Base-by-base conservation (phyloP, 2,888 invertebrate genomes). In the Ecdyonurus torrentis region DNA sequence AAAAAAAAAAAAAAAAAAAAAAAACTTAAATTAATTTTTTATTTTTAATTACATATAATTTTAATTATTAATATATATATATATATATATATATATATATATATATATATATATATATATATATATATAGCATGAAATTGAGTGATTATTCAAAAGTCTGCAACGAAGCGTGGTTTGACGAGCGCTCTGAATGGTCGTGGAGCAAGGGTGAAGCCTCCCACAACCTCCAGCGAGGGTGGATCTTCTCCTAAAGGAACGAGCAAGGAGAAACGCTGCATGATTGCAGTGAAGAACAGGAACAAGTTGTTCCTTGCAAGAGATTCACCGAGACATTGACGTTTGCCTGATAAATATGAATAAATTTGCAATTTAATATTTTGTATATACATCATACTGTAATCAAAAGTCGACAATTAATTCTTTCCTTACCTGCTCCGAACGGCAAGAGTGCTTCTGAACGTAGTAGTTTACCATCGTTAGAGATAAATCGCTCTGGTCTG, bases 251-350 rank as follows among this genome's bases (percentile, higher is more conserved):
- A 74, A 0, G 79, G 78, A 23, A 78, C 71, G 59, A 73, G 69
- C 19, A 85, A 69, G 20, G 73, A 70, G 70, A 77, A 85, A 62
- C 76, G 77, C 68, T 83, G 79, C 68, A 86, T 72, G 25, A 86
- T 76, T 52, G 81, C 80, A 0, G 78, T 76, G 63, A 85, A 81
- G 67, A 84, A 78, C 59, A 83, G 73, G 70, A 84, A 86, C 5
- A 85, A 71, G 65, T 82, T 81, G 1, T 79, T 77, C 64, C 77
- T 78, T 0, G 85, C 86, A 65, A 86, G 70, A 0, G 78, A 73
- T 71, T 86, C 84, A 0, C 85, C 86, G 0, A 84, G 74, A 69
- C 86, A 86, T 64, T 83, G 78, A 69, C 86, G 75, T 68, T 77
- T 78, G 1, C 86, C 86, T 79, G 75, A 63, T 59, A 61, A 52